Conservation (phyloP, 2,888 invertebrate genomes). For the Xanthia togata region DNA sequence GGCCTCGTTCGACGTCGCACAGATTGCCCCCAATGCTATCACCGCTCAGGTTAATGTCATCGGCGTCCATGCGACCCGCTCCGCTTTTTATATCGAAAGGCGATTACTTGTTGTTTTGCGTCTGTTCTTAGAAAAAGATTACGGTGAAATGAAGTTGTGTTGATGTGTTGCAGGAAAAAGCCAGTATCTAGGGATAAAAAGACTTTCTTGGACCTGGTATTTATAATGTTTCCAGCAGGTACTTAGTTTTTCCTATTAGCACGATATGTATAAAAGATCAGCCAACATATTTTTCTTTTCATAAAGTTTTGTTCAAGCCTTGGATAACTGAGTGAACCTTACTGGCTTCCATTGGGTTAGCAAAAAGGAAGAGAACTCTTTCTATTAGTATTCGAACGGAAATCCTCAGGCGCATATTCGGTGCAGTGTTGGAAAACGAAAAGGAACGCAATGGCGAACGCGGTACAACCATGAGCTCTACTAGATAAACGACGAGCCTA, state of each 20-base stretch:
- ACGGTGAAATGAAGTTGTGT: slow-evolving; percentile 28
- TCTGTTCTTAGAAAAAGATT: slow-evolving; percentile 45
- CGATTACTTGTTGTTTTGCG: slow-evolving; percentile 41
- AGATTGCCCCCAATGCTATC: slow-evolving; percentile 54
- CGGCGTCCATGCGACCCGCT: slow-evolving; percentile 37
- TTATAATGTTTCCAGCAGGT: background rate
- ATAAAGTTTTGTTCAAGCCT: background rate
- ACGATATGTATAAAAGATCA: background rate
- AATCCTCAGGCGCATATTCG: too few species aligned
- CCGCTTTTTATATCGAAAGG: slow-evolving; percentile 34
- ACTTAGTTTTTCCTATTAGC: background rate
- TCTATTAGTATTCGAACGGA: too few species aligned
- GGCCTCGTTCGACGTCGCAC: slow-evolving; percentile 23
- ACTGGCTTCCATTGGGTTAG: background rate
- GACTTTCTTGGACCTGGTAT: background rate
- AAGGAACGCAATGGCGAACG: too few species aligned
- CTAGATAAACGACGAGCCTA: too few species aligned
- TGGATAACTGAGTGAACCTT: background rate
- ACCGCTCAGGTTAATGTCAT: slow-evolving; percentile 48
- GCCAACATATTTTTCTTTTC: background rate
- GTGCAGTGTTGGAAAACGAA: too few species aligned
- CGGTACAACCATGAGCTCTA: too few species aligned
- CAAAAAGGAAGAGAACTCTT: too few species aligned
- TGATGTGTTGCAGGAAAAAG: slow-evolving; percentile 19
- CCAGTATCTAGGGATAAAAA: background rate